phyloP scores from a whole-genome alignment of 2,797 vertebrate species.

The Toxotes lorentzi region DNA sequence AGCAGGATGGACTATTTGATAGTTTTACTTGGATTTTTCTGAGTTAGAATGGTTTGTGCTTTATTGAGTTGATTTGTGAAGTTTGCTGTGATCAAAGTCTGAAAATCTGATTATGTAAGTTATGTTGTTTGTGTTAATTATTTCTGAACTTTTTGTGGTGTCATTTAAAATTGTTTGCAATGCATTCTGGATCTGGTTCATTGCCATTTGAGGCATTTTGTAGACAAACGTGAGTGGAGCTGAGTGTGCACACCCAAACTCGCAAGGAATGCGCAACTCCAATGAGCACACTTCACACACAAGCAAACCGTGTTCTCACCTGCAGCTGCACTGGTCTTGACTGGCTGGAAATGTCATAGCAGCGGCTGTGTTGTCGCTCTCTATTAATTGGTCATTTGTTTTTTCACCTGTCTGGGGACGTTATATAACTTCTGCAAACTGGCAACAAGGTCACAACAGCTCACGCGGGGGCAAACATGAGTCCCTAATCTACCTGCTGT shows the following conservation, averaged over 20 bases:
- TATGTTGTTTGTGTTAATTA: neutral
- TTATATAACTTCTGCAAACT: constrained; percentile 68
- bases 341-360: constrained; percentile 41
- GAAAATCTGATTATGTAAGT: neutral
- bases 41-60: neutral
- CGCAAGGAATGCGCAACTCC: constrained; percentile 15
- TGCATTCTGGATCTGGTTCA: neutral
- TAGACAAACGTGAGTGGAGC: neutral
- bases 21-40: neutral
- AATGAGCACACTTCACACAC: neutral
- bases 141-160: neutral
- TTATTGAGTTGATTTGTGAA: too few relatives aligned
- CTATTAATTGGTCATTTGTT: constrained; percentile 75
- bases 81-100: neutral
- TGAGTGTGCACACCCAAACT: constrained; percentile 9
- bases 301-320: constrained; percentile 51
- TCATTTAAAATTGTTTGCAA: neutral
- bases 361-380: constrained; percentile 37
- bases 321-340: constrained; percentile 46
- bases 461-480: constrained; percentile 41
- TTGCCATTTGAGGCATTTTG: neutral
- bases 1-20: neutral
- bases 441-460: constrained; percentile 60
- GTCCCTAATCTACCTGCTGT: constrained; percentile 54
- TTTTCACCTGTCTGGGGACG: constrained; percentile 70